Percentiles rank a stretch among this genome's conserved stretches.
Conservation (phyloP, 2,797 vertebrate genomes). For the Pelochelys cantorii region DNA sequence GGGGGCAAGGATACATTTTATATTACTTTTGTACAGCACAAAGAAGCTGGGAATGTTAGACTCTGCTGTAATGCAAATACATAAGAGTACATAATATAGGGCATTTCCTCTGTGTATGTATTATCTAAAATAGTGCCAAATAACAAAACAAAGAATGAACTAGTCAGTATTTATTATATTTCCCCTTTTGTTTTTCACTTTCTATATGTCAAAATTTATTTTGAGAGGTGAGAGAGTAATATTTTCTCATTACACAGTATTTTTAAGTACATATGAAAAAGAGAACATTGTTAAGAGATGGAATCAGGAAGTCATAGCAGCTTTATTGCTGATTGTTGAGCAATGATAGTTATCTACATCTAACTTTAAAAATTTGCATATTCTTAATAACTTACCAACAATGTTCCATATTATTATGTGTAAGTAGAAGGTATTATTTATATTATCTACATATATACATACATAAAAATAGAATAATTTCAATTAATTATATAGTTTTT, state of each 20-base stretch:
- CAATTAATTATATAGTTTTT: background rate
- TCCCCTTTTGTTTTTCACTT: background rate
- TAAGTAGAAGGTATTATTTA: constrained; percentile 20
- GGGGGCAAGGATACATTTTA: background rate
- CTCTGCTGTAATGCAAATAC: background rate
- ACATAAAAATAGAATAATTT: background rate
- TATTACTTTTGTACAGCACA: background rate
- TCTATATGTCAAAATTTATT: background rate
- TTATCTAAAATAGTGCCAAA: background rate
- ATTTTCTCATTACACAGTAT: background rate
- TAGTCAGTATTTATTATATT: background rate
- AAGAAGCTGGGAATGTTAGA: background rate
- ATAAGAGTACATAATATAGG: background rate
- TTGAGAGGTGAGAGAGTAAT: background rate
- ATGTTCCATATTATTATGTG: background rate
- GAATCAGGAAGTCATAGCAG: background rate
- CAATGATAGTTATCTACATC: background rate
- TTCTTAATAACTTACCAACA: background rate
- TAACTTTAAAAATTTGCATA: background rate
- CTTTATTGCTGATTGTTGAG: background rate
- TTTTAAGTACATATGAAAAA: background rate
- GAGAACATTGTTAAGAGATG: background rate
- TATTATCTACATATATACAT: background rate
- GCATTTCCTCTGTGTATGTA: background rate
- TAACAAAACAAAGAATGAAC: background rate